These are phyloP conservation scores for Orchesella flavescens DNA, from an alignment of 2,888 invertebrate genomes.

Conservation along the genomic window DNA sequence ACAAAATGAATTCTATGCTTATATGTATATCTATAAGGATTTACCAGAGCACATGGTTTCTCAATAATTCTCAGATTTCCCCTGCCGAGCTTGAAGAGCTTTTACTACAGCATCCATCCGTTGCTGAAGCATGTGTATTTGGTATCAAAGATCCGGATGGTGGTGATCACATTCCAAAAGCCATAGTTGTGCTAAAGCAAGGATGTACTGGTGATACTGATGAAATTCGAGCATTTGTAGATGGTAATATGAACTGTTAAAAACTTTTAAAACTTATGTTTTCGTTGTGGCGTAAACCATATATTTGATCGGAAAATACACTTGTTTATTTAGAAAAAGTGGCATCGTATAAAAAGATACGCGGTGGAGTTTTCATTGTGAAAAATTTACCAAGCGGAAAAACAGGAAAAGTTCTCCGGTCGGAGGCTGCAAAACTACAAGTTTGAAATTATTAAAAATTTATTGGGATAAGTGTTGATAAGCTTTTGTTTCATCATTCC, in stretches of 20 bases:
- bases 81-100: slow-evolving; percentile 70
- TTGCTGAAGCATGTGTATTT: slow-evolving; percentile 69
- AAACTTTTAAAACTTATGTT: too few species aligned
- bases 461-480: neutral
- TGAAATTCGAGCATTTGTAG: slow-evolving; percentile 67
- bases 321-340: slow-evolving; percentile 56
- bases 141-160: slow-evolving; percentile 70
- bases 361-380: slow-evolving; percentile 70
- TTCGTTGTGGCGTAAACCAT: too few species aligned
- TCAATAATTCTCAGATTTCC: slow-evolving; percentile 64
- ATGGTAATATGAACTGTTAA: slow-evolving; percentile 57
- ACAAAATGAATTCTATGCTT: too few species aligned
- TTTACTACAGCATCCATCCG: slow-evolving; percentile 67
- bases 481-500: too few species aligned
- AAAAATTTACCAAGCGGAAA: slow-evolving; percentile 68
- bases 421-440: slow-evolving; percentile 62
- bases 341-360: slow-evolving; percentile 69
- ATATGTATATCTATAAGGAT: too few species aligned
- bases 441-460: slow-evolving; percentile 11
- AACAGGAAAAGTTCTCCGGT: slow-evolving; percentile 70
- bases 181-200: slow-evolving; percentile 66
- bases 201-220: slow-evolving; percentile 32
- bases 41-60: neutral
- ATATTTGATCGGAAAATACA: neutral
- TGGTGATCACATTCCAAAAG: slow-evolving; percentile 71